Evolutionary conservation across 2,113 vertebrate species (phyloP).

Genomic region (Equus przewalskii): DNA sequence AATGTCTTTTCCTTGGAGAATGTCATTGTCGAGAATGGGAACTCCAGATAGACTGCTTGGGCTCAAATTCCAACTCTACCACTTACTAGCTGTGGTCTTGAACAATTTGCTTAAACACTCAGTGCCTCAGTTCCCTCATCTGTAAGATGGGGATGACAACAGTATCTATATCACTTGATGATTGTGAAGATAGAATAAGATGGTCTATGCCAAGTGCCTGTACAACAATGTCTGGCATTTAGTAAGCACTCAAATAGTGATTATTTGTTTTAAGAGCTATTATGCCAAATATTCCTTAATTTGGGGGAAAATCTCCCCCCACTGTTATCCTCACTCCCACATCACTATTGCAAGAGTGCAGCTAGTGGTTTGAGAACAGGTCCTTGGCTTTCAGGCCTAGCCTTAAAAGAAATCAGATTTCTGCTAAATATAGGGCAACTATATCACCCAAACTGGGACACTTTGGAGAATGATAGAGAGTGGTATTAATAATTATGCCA

Average conservation of each 20-base stretch:
- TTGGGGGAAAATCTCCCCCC: background rate
- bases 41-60: constrained; percentile 3
- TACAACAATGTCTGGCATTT: background rate
- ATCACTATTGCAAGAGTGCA: background rate
- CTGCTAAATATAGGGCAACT: constrained; percentile 59
- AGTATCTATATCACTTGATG: background rate
- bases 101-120: background rate
- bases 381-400: constrained; percentile 31
- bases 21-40: background rate
- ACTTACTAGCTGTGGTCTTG: background rate
- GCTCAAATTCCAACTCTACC: background rate
- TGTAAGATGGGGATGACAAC: background rate
- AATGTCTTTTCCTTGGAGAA: background rate
- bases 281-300: constrained; percentile 35
- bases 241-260: background rate
- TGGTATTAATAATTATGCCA: constrained; percentile 48
- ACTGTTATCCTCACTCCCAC: background rate
- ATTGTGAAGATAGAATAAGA: background rate
- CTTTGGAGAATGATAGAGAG: constrained; percentile 34
- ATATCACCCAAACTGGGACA: constrained; percentile 8
- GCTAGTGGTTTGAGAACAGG: background rate
- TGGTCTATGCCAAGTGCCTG: background rate
- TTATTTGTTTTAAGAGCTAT: constrained; percentile 30
- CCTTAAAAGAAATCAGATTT: constrained; percentile 55
- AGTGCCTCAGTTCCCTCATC: background rate